Conservation (phyloP, 1,140 invertebrate genomes). For the Stegodyphus dumicola region DNA sequence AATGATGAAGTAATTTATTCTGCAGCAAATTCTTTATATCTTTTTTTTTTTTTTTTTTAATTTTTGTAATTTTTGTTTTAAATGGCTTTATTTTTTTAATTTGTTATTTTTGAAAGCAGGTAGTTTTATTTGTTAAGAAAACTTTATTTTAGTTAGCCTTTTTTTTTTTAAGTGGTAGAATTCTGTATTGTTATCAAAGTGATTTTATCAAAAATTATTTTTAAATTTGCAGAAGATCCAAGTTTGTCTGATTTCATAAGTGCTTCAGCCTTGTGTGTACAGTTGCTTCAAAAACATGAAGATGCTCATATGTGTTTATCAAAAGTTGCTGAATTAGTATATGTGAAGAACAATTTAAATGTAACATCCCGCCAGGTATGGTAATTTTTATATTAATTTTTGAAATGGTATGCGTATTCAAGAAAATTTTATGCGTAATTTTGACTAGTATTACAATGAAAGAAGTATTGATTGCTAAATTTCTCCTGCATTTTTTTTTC, state of each 20-base stretch:
- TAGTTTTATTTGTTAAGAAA: background rate
- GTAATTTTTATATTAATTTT: background rate
- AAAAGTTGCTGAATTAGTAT: slow-evolving; percentile 4
- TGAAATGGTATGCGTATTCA: too few relatives aligned
- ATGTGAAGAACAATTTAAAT: slow-evolving; percentile 2
- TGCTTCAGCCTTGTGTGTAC: slow-evolving; percentile 29
- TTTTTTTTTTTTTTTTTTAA: too few relatives aligned
- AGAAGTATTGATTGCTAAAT: too few relatives aligned
- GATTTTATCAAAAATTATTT: background rate
- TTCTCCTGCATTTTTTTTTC: too few relatives aligned
- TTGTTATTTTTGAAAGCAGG: background rate
- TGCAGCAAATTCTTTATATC: too few relatives aligned
- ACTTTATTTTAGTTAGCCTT: too few relatives aligned
- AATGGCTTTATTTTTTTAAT: background rate
- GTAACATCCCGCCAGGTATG: background rate
- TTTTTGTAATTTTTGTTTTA: background rate
- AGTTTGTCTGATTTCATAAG: slow-evolving; percentile 22
- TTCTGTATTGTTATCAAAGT: background rate
- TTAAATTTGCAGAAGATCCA: slow-evolving; percentile 1
- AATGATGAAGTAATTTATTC: too few relatives aligned
- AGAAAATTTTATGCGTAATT: too few relatives aligned
- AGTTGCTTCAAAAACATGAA: slow-evolving; percentile 24
- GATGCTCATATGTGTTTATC: background rate
- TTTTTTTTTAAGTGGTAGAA: too few relatives aligned
- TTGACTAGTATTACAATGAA: too few relatives aligned